Percentiles rank a stretch among this genome's conserved stretches.
Conservation (phyloP, 2,113 vertebrate species). For the Chlorocebus sabaeus region DNA sequence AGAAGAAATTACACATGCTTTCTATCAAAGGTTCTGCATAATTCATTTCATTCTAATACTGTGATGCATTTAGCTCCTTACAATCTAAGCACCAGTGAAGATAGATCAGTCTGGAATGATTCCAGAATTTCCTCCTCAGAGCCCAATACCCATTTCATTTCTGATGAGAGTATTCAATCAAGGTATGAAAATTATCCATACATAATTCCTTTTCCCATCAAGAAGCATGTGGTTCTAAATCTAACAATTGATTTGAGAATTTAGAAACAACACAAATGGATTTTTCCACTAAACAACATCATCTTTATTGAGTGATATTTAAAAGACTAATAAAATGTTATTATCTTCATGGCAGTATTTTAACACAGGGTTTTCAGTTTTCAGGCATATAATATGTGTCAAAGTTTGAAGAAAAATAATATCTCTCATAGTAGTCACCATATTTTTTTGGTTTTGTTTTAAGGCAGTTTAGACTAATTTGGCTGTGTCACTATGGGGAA, state of each 20-base stretch:
- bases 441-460: not conserved
- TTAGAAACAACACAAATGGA: not conserved
- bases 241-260: not conserved
- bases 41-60: conserved; percentile 65
- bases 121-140: conserved; percentile 64
- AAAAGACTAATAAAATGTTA: conserved; percentile 19
- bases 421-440: not conserved
- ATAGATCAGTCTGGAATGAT: conserved; percentile 22
- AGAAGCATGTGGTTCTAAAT: not conserved
- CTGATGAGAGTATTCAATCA: not conserved
- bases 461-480: not conserved
- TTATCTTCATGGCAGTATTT: not conserved
- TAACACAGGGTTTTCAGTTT: not conserved
- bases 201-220: not conserved
- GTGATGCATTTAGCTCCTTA: conserved; percentile 45
- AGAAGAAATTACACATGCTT: conserved; percentile 60
- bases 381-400: not conserved
- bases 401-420: conserved; percentile 3
- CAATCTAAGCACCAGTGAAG: conserved; percentile 35
- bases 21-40: conserved; percentile 67
- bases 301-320: not conserved
- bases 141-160: conserved; percentile 46
- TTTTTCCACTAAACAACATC: conserved; percentile 55
- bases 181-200: not conserved
- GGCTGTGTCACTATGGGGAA: not conserved